Evolutionary conservation across 2,113 vertebrate species (phyloP).

Genomic region (Cariama cristata): DNA sequence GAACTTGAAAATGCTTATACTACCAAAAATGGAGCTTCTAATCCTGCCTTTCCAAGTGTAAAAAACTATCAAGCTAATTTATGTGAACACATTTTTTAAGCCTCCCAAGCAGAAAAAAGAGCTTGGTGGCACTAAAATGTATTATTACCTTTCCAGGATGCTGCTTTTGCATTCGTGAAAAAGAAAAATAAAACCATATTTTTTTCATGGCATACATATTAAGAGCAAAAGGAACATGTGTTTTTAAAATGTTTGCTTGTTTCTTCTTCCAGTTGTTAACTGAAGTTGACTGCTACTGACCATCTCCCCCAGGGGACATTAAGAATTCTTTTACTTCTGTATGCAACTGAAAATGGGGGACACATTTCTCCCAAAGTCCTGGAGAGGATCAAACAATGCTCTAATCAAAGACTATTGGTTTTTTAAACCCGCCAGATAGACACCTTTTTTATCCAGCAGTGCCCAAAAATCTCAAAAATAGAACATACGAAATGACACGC

Average conservation of each 20-base stretch:
- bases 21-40: background rate
- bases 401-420: background rate
- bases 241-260: background rate
- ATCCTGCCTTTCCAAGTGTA: background rate
- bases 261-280: background rate
- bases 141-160: background rate
- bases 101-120: background rate
- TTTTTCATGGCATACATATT: background rate
- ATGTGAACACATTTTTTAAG: background rate
- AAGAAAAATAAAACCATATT: background rate
- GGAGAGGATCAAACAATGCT: background rate
- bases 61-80: background rate
- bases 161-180: background rate
- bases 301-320: background rate
- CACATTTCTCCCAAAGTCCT: background rate
- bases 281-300: background rate
- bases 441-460: background rate
- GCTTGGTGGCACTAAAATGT: background rate
- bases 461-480: background rate
- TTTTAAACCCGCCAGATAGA: background rate
- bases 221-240: background rate
- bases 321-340: background rate
- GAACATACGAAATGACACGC: background rate
- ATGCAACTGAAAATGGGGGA: background rate
- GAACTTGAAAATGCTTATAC: background rate